phyloP scores from a whole-genome alignment of 2,113 vertebrate genomes.

The Harpagus bidentatus region DNA sequence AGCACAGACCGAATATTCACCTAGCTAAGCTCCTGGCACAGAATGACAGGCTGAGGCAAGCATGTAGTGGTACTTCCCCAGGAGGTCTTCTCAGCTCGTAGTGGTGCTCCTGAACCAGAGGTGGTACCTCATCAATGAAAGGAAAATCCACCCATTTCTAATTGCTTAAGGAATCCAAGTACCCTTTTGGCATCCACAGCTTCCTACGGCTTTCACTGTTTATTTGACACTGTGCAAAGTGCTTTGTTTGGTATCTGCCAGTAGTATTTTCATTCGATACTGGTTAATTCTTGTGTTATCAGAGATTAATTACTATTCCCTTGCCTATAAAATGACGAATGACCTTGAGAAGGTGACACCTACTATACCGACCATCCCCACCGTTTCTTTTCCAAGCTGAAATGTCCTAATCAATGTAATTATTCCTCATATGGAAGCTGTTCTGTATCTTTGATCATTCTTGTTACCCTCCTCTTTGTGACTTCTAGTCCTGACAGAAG shows the following conservation, averaged over 20 bases:
- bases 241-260: not conserved
- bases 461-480: not conserved
- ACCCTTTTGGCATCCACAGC: not conserved
- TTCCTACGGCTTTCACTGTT: not conserved
- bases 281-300: not conserved
- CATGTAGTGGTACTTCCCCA: not conserved
- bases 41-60: not conserved
- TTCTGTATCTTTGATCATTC: not conserved
- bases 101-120: not conserved
- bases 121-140: not conserved
- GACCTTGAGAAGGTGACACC: not conserved
- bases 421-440: not conserved
- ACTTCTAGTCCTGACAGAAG: not conserved
- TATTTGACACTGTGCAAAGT: not conserved
- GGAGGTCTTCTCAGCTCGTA: not conserved
- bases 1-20: not conserved
- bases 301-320: not conserved
- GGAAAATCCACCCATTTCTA: not conserved
- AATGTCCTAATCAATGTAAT: not conserved
- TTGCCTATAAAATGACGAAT: not conserved
- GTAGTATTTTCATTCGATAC: not conserved
- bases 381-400: not conserved
- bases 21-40: not conserved
- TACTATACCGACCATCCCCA: not conserved
- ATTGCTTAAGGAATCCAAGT: not conserved